Conservation (phyloP, 2,888 invertebrate genomes). For the Agrilus biguttatus region DNA sequence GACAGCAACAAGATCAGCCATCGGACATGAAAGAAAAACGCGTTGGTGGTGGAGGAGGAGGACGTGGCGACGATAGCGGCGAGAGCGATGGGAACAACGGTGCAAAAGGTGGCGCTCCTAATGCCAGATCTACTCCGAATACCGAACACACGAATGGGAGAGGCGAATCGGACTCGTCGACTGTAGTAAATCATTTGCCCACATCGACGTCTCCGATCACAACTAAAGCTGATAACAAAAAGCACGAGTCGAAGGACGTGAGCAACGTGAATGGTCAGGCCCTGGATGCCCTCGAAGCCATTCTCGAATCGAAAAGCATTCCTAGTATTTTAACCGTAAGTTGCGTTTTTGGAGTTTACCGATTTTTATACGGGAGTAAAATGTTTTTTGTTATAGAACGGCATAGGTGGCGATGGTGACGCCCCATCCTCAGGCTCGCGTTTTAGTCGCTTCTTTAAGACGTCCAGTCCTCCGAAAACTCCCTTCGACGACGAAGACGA, state of each 20-base stretch:
- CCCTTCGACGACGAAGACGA: conserved; percentile 23
- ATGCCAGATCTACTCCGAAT: not conserved
- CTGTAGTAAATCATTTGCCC: too few relatives aligned
- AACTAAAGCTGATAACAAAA: not conserved
- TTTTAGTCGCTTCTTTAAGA: conserved; percentile 70
- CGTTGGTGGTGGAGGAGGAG: not conserved
- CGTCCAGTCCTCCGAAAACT: conserved; percentile 42
- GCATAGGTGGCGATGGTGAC: conserved; percentile 42
- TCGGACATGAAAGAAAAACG: conserved; percentile 13
- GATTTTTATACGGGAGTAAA: too few relatives aligned
- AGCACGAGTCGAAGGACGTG: not conserved
- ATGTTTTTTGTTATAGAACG: conserved; percentile 38
- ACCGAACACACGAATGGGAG: not conserved
- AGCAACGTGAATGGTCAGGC: not conserved
- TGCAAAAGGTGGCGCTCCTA: conserved; percentile 1
- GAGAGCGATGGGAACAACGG: not conserved
- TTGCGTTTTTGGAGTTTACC: too few relatives aligned
- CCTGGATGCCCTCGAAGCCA: not conserved
- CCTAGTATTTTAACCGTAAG: too few relatives aligned
- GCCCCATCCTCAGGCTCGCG: conserved; percentile 47
- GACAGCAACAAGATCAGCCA: conserved; percentile 5
- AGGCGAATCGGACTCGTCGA: not conserved
- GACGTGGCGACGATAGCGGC: not conserved
- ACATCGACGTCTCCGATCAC: too few relatives aligned
- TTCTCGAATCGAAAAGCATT: too few relatives aligned